These are phyloP conservation scores for Ochotona curzoniae DNA, from an alignment of 2,113 vertebrate species.

Conservation along the genomic window DNA sequence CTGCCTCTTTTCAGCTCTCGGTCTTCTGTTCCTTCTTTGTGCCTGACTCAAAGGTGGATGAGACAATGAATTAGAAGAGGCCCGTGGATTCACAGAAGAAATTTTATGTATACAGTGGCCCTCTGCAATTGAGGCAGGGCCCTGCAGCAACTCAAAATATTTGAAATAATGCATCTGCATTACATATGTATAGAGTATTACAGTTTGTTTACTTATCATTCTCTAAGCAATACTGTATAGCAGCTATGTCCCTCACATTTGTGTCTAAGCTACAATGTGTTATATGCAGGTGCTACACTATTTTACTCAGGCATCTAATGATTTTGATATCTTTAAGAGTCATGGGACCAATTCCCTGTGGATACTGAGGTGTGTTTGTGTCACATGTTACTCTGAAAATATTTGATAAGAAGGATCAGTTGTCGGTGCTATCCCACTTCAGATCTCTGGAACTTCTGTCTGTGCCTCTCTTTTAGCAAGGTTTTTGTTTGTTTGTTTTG, in stretches of 20 bases:
- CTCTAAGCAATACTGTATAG: background rate
- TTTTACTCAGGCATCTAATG: background rate
- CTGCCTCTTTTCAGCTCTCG: background rate
- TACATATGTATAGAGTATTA: background rate
- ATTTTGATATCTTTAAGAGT: background rate
- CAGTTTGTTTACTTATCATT: background rate
- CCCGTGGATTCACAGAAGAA: constrained; percentile 5
- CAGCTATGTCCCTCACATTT: background rate
- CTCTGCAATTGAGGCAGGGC: background rate
- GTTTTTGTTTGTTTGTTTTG: background rate
- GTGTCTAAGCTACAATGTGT: too few relatives aligned
- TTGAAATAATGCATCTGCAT: background rate
- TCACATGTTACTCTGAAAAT: background rate
- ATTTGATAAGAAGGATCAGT: background rate
- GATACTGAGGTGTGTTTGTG: background rate
- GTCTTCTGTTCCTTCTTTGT: background rate
- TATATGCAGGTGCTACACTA: background rate
- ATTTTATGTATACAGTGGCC: background rate
- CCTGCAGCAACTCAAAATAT: background rate
- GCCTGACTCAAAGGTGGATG: background rate
- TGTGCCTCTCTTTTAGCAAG: background rate
- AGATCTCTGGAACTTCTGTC: constrained; percentile 18
- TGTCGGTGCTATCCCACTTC: background rate
- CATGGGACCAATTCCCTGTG: background rate
- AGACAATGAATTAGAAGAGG: background rate